These are phyloP conservation scores for Ictidomys tridecemlineatus DNA, from an alignment of 2,113 vertebrate species.

Conservation along the genomic window DNA sequence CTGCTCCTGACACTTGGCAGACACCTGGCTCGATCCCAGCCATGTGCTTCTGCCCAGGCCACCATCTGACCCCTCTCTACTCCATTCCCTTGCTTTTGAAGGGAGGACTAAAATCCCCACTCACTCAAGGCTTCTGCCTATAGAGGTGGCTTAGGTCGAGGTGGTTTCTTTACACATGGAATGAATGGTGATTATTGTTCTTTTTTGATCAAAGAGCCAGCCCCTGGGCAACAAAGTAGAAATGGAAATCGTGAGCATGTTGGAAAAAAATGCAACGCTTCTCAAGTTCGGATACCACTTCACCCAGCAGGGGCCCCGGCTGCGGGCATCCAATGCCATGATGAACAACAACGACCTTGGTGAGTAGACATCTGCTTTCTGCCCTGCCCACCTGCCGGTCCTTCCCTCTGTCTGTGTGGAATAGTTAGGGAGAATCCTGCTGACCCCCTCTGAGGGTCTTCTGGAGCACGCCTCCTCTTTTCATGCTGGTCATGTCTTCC, in stretches of 20 bases:
- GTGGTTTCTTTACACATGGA: background rate
- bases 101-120: too few relatives aligned
- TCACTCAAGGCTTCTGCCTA: background rate
- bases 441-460: background rate
- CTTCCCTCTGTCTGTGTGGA: background rate
- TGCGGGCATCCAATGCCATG: slow-evolving; percentile 97
- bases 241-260: slow-evolving; percentile 98
- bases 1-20: background rate
- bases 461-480: background rate
- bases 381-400: background rate
- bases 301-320: slow-evolving; percentile 97
- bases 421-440: background rate
- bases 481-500: fast-evolving
- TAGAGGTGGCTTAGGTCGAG: background rate
- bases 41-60: background rate
- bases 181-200: slow-evolving; percentile 2
- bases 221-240: slow-evolving; percentile 98
- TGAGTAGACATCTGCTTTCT: slow-evolving; percentile 83
- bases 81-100: background rate
- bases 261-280: slow-evolving; percentile 96
- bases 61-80: background rate
- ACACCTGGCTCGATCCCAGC: background rate
- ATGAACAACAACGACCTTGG: slow-evolving; percentile 99
- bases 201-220: slow-evolving; percentile 92
- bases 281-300: slow-evolving; percentile 99